Evolutionary conservation across 2,888 invertebrate genomes (phyloP), one percentile per base, ranked within the genome.

Genomic region (Prosapia bicincta): DNA sequence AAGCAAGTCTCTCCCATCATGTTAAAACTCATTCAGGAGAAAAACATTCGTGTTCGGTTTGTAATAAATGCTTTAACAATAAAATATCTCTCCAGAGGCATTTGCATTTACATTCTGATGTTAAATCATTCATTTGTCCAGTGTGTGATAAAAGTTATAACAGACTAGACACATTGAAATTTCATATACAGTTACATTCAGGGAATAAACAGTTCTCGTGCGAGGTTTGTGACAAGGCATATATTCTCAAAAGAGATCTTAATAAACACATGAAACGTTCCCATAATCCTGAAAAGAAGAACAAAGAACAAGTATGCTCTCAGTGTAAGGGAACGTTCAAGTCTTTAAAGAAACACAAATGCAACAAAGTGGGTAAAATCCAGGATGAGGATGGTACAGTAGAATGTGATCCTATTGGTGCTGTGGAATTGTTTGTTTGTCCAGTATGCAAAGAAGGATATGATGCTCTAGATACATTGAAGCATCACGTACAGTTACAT

Each of bases 321-420:
- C 26, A 28, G 24, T 72, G 72, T 65, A 6, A 3, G 23, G 10
- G 23, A 65, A 23, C 20, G 0, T 72, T 72, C 20, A 28, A 65
- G 15, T 66, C 23, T 20, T 66, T 72, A 24, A 72, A 72, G 20
- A 72, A 26, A 72, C 72, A 72, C 24, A 65, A 72, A 54, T 65
- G 71, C 20, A 13, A 23, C 20, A 54, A 54, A 54, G 20, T 54
- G 6, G 20, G 13, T 54, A 20, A n/a, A n/a, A n/a, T n/a, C n/a
- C n/a, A n/a, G n/a, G n/a, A n/a, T n/a, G n/a, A n/a, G n/a, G n/a
- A n/a, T n/a, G n/a, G n/a, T n/a, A n/a, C n/a, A n/a, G n/a, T n/a
- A n/a, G n/a, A n/a, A n/a, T n/a, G n/a, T n/a, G n/a, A n/a, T n/a
- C n/a, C n/a, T n/a, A n/a, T n/a, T n/a, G n/a, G n/a, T n/a, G n/a